Percentiles rank a stretch among this genome's conserved stretches.
Evolutionary conservation across 2,113 vertebrate species (phyloP).

Genomic region (Azemiops feae): DNA sequence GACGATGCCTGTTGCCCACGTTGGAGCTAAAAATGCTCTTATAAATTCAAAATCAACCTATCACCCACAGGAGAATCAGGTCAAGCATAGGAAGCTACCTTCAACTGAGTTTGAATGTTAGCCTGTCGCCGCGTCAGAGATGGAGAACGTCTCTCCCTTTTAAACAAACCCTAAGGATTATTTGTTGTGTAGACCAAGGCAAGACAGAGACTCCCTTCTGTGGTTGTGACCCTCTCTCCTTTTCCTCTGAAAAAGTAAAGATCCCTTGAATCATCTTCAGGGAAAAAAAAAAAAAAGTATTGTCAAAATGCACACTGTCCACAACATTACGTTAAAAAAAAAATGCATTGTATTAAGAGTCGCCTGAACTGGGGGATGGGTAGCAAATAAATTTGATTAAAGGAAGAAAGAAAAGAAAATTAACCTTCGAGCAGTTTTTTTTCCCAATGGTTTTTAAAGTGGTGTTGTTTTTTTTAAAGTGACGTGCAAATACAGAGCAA

Average conservation of each 20-base stretch:
- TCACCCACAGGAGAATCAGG: not conserved
- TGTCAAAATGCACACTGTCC: not conserved
- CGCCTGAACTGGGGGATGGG: too few relatives aligned
- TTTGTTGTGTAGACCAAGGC: not conserved
- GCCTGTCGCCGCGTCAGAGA: not conserved
- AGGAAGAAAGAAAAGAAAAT: too few relatives aligned
- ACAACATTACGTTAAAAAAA: too few relatives aligned
- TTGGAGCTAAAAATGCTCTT: not conserved
- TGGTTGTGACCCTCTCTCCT: not conserved
- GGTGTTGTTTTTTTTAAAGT: too few relatives aligned
- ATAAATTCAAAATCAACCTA: not conserved
- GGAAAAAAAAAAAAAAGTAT: too few relatives aligned
- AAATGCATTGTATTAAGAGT: too few relatives aligned
- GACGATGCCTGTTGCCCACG: not conserved
- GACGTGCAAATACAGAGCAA: too few relatives aligned
- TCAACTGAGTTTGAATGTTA: not conserved
- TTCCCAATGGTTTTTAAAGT: too few relatives aligned
- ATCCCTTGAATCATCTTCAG: not conserved
- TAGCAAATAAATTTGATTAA: too few relatives aligned
- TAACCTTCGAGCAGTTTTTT: too few relatives aligned
- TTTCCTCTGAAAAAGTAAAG: not conserved
- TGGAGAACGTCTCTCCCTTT: not conserved
- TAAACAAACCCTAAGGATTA: too few relatives aligned
- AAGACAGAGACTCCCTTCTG: not conserved
- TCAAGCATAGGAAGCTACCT: not conserved